Conservation (phyloP, 2,113 vertebrate genomes). For the Hirundichthys speculiger region DNA sequence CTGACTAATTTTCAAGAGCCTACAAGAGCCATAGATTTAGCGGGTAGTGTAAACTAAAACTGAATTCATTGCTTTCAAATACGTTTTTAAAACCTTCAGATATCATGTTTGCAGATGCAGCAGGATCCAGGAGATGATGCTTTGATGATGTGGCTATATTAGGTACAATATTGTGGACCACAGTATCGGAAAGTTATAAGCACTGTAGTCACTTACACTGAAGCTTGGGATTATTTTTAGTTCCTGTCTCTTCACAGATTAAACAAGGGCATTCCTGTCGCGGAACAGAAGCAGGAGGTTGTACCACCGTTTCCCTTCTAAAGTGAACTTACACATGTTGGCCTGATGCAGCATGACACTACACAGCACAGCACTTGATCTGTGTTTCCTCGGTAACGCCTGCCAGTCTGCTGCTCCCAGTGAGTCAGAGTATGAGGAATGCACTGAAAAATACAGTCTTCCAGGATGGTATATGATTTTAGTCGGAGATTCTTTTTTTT, state of each 20-base stretch:
- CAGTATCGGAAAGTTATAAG: conserved; percentile 11
- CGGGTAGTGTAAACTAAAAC: not conserved
- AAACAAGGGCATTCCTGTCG: conserved; percentile 48
- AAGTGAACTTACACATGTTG: conserved; percentile 28
- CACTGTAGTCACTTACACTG: conserved; percentile 13
- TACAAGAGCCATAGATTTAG: too few relatives aligned
- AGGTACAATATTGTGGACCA: conserved; percentile 12
- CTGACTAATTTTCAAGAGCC: too few relatives aligned
- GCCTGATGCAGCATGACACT: conserved; percentile 25
- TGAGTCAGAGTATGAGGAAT: not conserved
- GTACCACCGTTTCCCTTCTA: conserved; percentile 16
- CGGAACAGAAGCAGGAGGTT: conserved; percentile 29
- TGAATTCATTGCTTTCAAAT: too few relatives aligned
- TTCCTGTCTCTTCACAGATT: conserved; percentile 38
- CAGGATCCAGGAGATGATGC: conserved; percentile 39
- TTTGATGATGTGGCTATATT: conserved; percentile 48
- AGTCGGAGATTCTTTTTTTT: not conserved
- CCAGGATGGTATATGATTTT: not conserved
- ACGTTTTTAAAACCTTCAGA: not conserved
- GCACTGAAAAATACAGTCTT: not conserved
- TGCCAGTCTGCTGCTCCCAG: conserved; percentile 7
- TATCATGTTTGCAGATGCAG: conserved; percentile 11
- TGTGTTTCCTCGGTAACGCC: not conserved
- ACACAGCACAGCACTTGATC: not conserved
- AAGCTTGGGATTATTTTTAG: conserved; percentile 63